Base-by-base conservation (phyloP, 2,797 vertebrate species). In the Bovichtus diacanthus region DNA sequence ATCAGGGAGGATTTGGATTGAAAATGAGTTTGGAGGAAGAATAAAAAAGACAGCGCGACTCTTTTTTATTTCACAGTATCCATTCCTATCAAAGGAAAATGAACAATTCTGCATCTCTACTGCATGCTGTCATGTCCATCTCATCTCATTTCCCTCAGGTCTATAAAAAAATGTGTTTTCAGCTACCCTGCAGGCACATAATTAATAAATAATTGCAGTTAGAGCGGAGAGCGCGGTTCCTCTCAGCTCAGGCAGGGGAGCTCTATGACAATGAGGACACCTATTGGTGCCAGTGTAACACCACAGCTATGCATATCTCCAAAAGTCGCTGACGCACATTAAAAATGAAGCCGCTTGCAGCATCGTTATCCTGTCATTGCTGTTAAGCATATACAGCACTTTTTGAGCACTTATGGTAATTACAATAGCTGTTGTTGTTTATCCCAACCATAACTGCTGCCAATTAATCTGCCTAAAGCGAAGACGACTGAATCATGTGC, bases 201-300 rank as follows among this genome's bases (percentile, higher is more conserved):
- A 6, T n/a, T 5, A 36, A 54, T 41, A 59, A 61, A 49, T 10
- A 46, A 47, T 7, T 13, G 31, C 16, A 39, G 36, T 49, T 27
- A 54, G 16, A 12, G 10, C 3, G 3, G 38, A 61, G 55, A 34
- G 68, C 8, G 31, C 18, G 5, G 15, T 5, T 66, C 31, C 25
- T 23, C 58, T 65, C 25, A 53, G 38, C 21, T n/a, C 23, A 29
- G n/a, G 9, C 10, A 34, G 25, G 9, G 7, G 16, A 72, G 74
- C 34, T 74, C 69, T 65, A 27, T 71, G 76, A 19, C 55, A 73
- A 90, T 78, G 64, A 75, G 79, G 85, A 90, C 88, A 82, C 70
- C 90, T 90, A 82, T 80, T 85, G 85, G 87, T 74, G 15, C 53
- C 19, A 53, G 18, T 13, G 49, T 38, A 74, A 75, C 9, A 87